Conservation (phyloP, 2,113 vertebrate genomes). For the Oncorhynchus nerka region DNA sequence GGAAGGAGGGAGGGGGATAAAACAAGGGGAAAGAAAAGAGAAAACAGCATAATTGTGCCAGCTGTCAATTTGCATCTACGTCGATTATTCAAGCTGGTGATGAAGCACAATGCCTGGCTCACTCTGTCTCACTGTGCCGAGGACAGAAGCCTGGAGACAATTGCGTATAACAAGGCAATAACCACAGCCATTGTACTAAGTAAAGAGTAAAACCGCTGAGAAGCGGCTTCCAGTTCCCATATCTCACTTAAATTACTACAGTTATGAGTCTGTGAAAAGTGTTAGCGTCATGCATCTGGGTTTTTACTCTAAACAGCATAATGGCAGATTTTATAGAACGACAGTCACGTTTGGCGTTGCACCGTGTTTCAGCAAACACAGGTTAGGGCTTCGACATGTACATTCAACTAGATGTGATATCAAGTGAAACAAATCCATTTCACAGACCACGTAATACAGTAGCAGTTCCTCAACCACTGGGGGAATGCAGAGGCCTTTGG, state of each 20-base stretch:
- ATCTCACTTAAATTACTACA: constrained; percentile 54
- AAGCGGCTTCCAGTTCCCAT: constrained; percentile 25
- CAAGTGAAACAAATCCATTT: constrained; percentile 74
- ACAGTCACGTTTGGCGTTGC: constrained; percentile 4
- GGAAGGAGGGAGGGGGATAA: no score
- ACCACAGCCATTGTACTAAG: constrained; percentile 51
- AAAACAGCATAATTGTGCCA: constrained; percentile 71
- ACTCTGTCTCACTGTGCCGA: constrained; percentile 64
- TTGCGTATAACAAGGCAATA: constrained; percentile 59
- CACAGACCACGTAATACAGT: constrained; percentile 72
- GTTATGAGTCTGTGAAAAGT: constrained; percentile 44
- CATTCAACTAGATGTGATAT: constrained; percentile 68
- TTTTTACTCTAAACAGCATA: neutral
- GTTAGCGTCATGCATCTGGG: constrained; percentile 47
- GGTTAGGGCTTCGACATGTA: constrained; percentile 55
- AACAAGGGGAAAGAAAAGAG: constrained; percentile 45
- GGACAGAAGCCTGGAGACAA: constrained; percentile 59
- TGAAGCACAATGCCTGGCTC: constrained; percentile 66
- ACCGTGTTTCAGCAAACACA: constrained; percentile 59
- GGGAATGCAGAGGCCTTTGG: constrained; percentile 51
- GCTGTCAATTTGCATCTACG: constrained; percentile 73
- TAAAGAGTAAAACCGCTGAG: constrained; percentile 35
- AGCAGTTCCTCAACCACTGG: constrained; percentile 63
- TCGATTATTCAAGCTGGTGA: constrained; percentile 72
- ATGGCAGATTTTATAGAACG: neutral